Evolutionary conservation across 2,797 vertebrate species (phyloP), one percentile per base, ranked within the genome.

Genomic region (Clarias laeviceps): DNA sequence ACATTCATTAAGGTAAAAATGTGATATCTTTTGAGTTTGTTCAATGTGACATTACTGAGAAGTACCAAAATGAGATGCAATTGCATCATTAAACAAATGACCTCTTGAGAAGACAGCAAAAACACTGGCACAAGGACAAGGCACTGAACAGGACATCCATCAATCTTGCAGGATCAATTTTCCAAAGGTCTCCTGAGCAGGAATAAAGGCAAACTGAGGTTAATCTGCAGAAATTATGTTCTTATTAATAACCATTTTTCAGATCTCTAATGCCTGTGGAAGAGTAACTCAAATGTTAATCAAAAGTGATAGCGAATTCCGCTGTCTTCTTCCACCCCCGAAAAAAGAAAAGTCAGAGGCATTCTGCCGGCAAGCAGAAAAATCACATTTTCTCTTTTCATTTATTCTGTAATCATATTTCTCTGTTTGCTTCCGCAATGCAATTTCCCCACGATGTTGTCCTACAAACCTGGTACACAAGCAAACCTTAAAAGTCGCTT

Each of bases 181-280:
- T 91, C 93, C 90, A 92, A 92, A 93, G 95, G 95, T 92, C 94
- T 88, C 62, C 83, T 76, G 92, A 93, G 94, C 93, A 92, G 88
- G 91, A 91, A 93, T 93, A 94, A 93, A 93, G 92, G 91, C 88
- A 90, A 94, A 92, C 92, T 91, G 94, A 90, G 95, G 95, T 96
- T 96, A 96, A 95, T 96, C 92, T 95, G 90, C 91, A 93, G 93
- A 95, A 95, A 96, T 96, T 94, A 95, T 95, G 93, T 94, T 90
- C 94, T 95, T 95, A 96, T 96, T 95, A 96, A 96, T 96, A 95
- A 95, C 94, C 92, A 95, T 96, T 95, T 95, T 93, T 95, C 93
- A 94, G 92, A 95, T 92, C 94, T 94, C 89, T 91, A 94, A 93
- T 89, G 85, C 89, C 91, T 90, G 83, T 91, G 91, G 93, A 95